Base-by-base conservation (phyloP, 2,888 invertebrate species). In the Phorcus lineatus region DNA sequence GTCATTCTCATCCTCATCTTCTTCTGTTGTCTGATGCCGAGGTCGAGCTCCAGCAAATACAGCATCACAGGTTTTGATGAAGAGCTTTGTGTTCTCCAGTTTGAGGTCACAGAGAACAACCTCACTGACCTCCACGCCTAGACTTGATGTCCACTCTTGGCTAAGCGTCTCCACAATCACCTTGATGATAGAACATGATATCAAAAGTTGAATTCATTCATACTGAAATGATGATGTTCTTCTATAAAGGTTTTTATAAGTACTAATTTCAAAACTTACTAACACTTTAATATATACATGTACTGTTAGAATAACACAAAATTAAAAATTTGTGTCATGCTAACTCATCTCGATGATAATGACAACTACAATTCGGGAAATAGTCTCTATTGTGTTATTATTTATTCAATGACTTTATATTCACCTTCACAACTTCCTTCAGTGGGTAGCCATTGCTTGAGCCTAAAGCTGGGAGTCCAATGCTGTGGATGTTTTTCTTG, bases 381-480 rank as follows among this genome's bases (percentile, higher is more conserved):
- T n/a, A n/a, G n/a, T n/a, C n/a, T n/a, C n/a, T n/a, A n/a, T n/a
- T n/a, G n/a, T n/a, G n/a, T n/a, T n/a, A n/a, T n/a, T n/a, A n/a
- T n/a, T n/a, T n/a, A n/a, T n/a, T n/a, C n/a, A n/a, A n/a, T n/a
- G n/a, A n/a, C n/a, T n/a, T n/a, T n/a, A 62, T 13, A 24, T n/a
- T 24, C 13, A 22, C 62, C 36, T 78, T 66, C 9, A 80, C 82
- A 57, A 85, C 83, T 47, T 81, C 22, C 1, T 67, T 19, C 28
- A 83, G 19, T 13, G 88, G 86, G 75, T 82, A 88, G 22, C 85
- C 85, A 80, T 84, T 86, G 11, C 88, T 88, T 3, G 86, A 80
- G 80, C 89, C 85, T 16, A 90, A 80, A 0, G 90, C 86, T 52
- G 90, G 90, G n/a, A 89, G 78, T 24, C 89, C 90, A 36, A 90